Percentiles rank a stretch among this genome's conserved stretches.
Conservation (phyloP, 1,140 invertebrate genomes). For the Halotydeus destructor region DNA sequence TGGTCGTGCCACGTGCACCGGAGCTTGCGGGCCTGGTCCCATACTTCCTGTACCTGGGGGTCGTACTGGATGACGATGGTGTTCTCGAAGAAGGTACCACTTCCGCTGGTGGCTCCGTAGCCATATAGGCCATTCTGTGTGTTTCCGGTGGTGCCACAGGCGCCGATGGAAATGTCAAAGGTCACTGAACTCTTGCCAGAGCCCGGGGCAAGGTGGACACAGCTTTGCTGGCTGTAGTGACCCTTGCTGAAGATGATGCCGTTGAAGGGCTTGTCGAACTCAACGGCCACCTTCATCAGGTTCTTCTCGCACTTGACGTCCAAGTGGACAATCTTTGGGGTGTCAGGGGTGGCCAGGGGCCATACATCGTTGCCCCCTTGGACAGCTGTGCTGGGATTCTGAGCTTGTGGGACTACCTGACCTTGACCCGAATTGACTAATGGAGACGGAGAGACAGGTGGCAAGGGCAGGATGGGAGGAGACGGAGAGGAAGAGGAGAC, state of each 20-base stretch:
- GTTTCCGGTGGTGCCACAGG: slow-evolving; percentile 62
- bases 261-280: slow-evolving; percentile 22
- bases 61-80: slow-evolving; percentile 85
- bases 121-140: slow-evolving; percentile 14
- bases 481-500: too few species aligned
- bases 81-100: slow-evolving; percentile 81
- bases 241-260: slow-evolving; percentile 22
- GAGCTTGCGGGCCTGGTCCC: slow-evolving; percentile 78
- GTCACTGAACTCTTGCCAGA: slow-evolving; percentile 67
- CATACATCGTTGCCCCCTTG: slow-evolving; percentile 14
- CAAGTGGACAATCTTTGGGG: slow-evolving; percentile 20
- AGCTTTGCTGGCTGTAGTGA: slow-evolving; percentile 61
- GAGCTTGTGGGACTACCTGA: neutral
- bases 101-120: slow-evolving; percentile 43
- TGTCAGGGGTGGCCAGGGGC: slow-evolving; percentile 18
- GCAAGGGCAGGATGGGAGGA: too few species aligned
- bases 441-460: neutral
- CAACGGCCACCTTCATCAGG: slow-evolving; percentile 21
- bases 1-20: slow-evolving; percentile 87
- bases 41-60: slow-evolving; percentile 70
- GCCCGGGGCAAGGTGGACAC: slow-evolving; percentile 68
- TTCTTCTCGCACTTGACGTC: slow-evolving; percentile 23
- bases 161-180: slow-evolving; percentile 74
- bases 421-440: neutral
- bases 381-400: neutral